Conservation (phyloP, 2,888 invertebrate species). For the Anarsia innoxiella region DNA sequence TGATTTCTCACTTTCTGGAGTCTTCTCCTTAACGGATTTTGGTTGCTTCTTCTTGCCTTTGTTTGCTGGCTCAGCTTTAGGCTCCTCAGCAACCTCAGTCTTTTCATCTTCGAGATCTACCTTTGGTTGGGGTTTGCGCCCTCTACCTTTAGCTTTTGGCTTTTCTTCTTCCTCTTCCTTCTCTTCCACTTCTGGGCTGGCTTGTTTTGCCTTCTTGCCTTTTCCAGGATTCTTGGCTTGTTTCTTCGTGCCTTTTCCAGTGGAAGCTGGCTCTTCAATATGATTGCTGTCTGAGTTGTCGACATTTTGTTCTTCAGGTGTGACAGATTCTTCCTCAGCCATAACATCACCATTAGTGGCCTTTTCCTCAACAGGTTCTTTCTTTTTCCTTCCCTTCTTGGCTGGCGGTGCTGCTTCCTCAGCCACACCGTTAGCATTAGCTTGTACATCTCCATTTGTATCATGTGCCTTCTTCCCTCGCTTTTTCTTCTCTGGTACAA, state of each 20-base stretch:
- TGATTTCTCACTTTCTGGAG: conserved; percentile 18
- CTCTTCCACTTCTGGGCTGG: conserved; percentile 26
- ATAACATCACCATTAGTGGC: conserved; percentile 29
- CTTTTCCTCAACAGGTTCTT: conserved; percentile 35
- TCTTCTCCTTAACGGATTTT: conserved; percentile 27
- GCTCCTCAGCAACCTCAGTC: conserved; percentile 31
- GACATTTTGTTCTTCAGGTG: conserved; percentile 28
- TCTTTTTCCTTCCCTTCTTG: conserved; percentile 57
- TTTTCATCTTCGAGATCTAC: conserved; percentile 27
- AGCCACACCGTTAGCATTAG: conserved; percentile 29
- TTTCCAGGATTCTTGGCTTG: conserved; percentile 42
- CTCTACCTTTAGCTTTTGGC: conserved; percentile 45
- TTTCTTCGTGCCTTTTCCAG: conserved; percentile 49
- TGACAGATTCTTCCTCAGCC: conserved; percentile 38
- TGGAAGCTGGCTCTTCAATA: conserved; percentile 20
- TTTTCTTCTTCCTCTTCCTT: conserved; percentile 35
- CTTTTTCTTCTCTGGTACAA: conserved; percentile 39
- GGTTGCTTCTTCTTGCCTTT: conserved; percentile 32
- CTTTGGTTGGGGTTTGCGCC: conserved; percentile 41
- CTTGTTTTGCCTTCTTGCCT: conserved; percentile 45
- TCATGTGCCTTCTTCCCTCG: conserved; percentile 48
- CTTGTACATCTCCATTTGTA: conserved; percentile 22
- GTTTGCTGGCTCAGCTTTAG: conserved; percentile 31
- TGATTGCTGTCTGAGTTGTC: conserved; percentile 11
- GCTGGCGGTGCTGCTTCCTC: conserved; percentile 39